Conservation (phyloP, 1,140 invertebrate species). For the Callitettix versicolor region DNA sequence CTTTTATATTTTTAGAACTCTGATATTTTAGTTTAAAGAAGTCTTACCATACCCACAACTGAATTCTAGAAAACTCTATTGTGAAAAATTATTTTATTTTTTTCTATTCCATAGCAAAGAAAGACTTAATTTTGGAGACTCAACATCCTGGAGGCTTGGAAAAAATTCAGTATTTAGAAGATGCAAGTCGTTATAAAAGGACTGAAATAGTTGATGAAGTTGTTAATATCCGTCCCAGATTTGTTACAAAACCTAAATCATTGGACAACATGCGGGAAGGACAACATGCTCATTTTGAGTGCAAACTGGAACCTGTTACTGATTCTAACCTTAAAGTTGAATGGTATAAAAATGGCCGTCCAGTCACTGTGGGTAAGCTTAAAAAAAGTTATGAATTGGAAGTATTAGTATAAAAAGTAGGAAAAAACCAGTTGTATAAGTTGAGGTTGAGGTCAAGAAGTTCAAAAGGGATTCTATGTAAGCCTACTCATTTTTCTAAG, state of each 20-base stretch:
- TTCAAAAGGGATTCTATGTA: too few relatives aligned
- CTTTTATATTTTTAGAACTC: too few relatives aligned
- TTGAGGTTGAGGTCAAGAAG: too few relatives aligned
- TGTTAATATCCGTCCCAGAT: constrained; percentile 68
- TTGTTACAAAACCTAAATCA: constrained; percentile 76
- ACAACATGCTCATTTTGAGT: constrained; percentile 93
- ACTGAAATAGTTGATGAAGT: constrained; percentile 73
- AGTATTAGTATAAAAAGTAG: too few relatives aligned
- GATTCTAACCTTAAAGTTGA: constrained; percentile 88
- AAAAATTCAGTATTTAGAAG: constrained; percentile 84
- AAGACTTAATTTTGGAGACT: constrained; percentile 70
- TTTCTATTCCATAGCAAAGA: constrained; percentile 49
- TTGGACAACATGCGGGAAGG: constrained; percentile 78
- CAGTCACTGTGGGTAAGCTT: constrained; percentile 61
- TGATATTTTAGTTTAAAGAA: too few relatives aligned
- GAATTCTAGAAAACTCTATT: too few relatives aligned
- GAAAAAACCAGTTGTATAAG: too few relatives aligned
- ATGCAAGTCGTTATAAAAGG: constrained; percentile 72
- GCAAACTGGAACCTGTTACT: constrained; percentile 91
- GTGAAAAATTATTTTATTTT: too few relatives aligned
- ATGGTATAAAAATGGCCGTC: constrained; percentile 86
- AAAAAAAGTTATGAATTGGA: too few relatives aligned
- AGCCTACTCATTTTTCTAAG: too few relatives aligned
- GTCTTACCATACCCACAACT: too few relatives aligned
- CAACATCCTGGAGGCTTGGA: constrained; percentile 80